Base-by-base conservation (phyloP, 1,140 invertebrate genomes). In the Bombus sylvicola region DNA sequence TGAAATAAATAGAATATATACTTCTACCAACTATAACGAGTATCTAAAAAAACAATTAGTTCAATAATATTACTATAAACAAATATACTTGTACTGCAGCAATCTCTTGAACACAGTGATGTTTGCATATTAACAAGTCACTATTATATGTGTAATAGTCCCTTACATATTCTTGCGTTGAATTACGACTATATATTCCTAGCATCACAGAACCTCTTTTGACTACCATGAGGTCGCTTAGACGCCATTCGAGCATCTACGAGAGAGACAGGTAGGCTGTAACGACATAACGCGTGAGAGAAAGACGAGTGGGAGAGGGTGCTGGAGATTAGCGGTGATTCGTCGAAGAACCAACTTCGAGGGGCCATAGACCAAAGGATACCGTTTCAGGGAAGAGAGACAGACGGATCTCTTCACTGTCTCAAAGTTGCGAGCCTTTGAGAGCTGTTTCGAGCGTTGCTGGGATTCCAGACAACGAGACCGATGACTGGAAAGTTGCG, bases 281-380 rank as follows among this genome's bases (percentile, higher is more conserved):
- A 22, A 22, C 18, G 47, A 53, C 18, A 53, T 53, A 53, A 22
- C 18, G 47, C 18, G 47, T 22, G 28, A 57, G 68, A 72, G 41
- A 68, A 75, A 64, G 79, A 59, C 80, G 57, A 73, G 64, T 6
- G 22, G 25, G 25, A 41, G 75, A 71, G 71, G 78, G 80, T 82
- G 85, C 68, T 57, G 72, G 76, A 91, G 90, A 92, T 92, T 92
- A 92, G 88, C 81, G 89, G 88, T 92, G 92, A 92, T 92, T 92
- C 92, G 86, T 85, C 83, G 88, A 80, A 62, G 83, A 68, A 89
- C 43, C 53, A 64, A 78, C 47, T 53, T 78, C 53, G 15, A 66
- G 64, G 57, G 73, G 73, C 59, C 86, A 88, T 72, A 90, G 80
- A 81, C 86, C 81, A 90, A 88, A 78, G 89, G 85, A 89, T 84